Evolutionary conservation across 2,113 vertebrate genomes (phyloP).

Genomic region (Sturnira hondurensis): DNA sequence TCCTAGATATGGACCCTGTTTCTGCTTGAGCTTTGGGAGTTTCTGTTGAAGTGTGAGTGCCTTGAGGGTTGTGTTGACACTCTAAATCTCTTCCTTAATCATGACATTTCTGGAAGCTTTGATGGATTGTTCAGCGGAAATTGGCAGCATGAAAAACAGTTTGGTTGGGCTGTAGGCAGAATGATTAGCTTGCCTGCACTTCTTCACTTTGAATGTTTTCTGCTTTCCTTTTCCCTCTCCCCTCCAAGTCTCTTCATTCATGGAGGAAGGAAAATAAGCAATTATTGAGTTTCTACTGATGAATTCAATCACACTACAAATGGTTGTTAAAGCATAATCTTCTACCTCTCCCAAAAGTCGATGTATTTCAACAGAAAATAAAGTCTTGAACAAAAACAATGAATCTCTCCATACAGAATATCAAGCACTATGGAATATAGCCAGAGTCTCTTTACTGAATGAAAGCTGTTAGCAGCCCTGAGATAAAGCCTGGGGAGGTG

Average conservation of each 20-base stretch:
- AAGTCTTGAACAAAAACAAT: background rate
- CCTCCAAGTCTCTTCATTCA: background rate
- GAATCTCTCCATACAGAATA: background rate
- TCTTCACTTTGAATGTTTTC: conserved; percentile 5
- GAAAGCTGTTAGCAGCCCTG: background rate
- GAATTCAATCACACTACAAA: background rate
- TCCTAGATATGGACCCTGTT: background rate
- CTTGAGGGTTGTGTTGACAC: conserved; percentile 33
- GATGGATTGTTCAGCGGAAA: conserved; percentile 29
- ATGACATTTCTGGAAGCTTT: conserved; percentile 46
- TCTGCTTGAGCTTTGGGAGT: conserved; percentile 24
- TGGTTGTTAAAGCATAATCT: background rate
- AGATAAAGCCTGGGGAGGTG: background rate
- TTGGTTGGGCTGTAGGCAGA: background rate
- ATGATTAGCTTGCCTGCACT: background rate
- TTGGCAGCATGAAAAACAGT: background rate
- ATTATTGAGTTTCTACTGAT: background rate
- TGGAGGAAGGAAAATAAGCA: conserved; percentile 1
- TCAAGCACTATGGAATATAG: background rate
- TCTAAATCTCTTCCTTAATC: conserved; percentile 32
- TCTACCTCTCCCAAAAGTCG: background rate
- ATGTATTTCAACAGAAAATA: background rate
- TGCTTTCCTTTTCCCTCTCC: background rate
- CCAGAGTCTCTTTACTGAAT: background rate
- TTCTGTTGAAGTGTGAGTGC: conserved; percentile 9